These are phyloP conservation scores for Bubo bubo DNA, from an alignment of 2,113 vertebrate species.

Conservation along the genomic window DNA sequence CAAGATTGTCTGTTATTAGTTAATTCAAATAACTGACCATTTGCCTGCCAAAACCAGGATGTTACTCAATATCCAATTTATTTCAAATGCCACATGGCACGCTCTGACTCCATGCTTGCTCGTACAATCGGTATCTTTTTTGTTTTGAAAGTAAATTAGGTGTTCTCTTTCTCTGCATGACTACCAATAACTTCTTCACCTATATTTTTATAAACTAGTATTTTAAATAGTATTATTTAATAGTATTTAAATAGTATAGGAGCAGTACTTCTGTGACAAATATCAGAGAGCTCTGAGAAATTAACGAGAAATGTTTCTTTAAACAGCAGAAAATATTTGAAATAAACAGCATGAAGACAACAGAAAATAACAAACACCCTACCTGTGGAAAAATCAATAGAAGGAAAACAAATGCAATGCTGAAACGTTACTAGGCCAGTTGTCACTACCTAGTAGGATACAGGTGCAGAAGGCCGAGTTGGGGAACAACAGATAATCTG, in stretches of 20 bases:
- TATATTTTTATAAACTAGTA: background rate
- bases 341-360: background rate
- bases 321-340: background rate
- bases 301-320: background rate
- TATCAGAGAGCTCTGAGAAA: background rate
- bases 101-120: background rate
- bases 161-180: background rate
- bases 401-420: background rate
- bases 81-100: background rate
- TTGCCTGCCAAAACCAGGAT: slow-evolving; percentile 13
- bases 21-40: background rate
- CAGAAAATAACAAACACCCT: background rate
- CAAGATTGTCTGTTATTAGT: background rate
- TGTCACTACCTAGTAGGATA: background rate
- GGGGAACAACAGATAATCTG: background rate
- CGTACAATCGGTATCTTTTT: background rate
- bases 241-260: background rate
- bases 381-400: background rate
- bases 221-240: background rate
- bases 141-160: slow-evolving; percentile 1
- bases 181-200: background rate
- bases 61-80: slow-evolving; percentile 22
- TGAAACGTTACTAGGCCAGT: background rate
- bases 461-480: background rate
- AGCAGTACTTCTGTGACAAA: background rate